These are phyloP conservation scores for Perca flavescens DNA, from an alignment of 2,113 vertebrate genomes.

Conservation along the genomic window DNA sequence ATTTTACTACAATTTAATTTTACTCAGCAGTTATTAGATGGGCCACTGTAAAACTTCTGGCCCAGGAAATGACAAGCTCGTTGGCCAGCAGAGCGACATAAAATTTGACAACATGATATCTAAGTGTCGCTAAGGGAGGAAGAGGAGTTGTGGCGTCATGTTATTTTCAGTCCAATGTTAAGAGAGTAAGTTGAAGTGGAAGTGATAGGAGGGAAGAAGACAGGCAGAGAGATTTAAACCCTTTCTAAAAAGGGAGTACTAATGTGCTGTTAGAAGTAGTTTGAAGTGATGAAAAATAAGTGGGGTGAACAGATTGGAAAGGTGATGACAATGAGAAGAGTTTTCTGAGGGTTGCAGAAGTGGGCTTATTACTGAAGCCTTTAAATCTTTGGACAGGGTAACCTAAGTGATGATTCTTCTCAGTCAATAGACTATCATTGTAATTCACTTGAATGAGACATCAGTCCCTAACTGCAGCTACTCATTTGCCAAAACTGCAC, in stretches of 20 bases:
- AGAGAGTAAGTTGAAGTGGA: constrained; percentile 29
- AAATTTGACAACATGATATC: constrained; percentile 59
- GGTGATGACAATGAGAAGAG: constrained; percentile 1
- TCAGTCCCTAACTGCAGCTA: not conserved
- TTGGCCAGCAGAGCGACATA: constrained; percentile 46
- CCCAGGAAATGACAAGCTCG: constrained; percentile 41
- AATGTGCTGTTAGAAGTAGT: constrained; percentile 25
- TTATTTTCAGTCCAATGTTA: constrained; percentile 37
- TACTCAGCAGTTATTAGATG: constrained; percentile 26
- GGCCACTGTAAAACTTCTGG: constrained; percentile 45
- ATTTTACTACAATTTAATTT: not conserved
- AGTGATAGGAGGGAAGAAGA: constrained; percentile 34
- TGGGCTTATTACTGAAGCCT: not conserved
- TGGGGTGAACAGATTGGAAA: not conserved
- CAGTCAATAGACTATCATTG: not conserved
- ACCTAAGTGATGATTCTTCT: not conserved
- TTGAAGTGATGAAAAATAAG: constrained; percentile 25
- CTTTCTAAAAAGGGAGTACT: constrained; percentile 6
- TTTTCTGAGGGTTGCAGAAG: constrained; percentile 9
- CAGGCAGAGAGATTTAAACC: constrained; percentile 30
- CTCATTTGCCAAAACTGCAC: not conserved
- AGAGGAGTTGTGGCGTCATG: not conserved
- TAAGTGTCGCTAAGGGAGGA: constrained; percentile 33
- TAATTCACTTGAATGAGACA: not conserved
- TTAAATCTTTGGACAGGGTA: not conserved